phyloP scores from a whole-genome alignment of 1,140 invertebrate genomes.

The Magallana angulata region DNA sequence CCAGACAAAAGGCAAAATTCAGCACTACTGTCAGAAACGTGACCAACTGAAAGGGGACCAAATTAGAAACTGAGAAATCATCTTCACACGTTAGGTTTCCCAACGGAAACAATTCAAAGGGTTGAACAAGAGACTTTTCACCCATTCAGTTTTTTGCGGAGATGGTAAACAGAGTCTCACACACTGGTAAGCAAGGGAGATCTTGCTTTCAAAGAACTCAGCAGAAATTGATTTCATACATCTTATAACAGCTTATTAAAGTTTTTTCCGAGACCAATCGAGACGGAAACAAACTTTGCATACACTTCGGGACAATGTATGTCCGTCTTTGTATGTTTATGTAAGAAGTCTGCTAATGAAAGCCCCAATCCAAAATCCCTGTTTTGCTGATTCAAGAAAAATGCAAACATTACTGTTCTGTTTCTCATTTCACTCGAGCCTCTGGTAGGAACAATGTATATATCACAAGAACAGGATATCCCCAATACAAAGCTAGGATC shows the following conservation, averaged over 20 bases:
- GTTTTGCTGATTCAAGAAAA: not conserved
- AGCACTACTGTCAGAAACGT: constrained; percentile 10
- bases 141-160: not conserved
- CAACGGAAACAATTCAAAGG: constrained; percentile 2
- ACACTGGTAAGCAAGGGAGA: not conserved
- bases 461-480: not conserved
- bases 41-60: constrained; percentile 1
- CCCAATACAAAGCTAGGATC: not conserved
- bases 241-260: not conserved
- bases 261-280: not conserved
- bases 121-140: not conserved
- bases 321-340: not conserved
- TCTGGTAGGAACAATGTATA: not conserved
- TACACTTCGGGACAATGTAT: not conserved
- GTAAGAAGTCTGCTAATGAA: not conserved
- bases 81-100: not conserved
- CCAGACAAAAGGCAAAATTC: constrained; percentile 1
- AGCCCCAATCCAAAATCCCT: not conserved
- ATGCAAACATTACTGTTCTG: not conserved
- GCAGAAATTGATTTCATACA: not conserved
- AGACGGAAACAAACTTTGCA: not conserved
- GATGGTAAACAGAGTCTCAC: not conserved
- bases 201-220: not conserved
- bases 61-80: not conserved
- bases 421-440: not conserved